Evolutionary conservation across 2,888 invertebrate species (phyloP), one percentile per base, ranked within the genome.

Genomic region (Psylliodes chrysocephalus): DNA sequence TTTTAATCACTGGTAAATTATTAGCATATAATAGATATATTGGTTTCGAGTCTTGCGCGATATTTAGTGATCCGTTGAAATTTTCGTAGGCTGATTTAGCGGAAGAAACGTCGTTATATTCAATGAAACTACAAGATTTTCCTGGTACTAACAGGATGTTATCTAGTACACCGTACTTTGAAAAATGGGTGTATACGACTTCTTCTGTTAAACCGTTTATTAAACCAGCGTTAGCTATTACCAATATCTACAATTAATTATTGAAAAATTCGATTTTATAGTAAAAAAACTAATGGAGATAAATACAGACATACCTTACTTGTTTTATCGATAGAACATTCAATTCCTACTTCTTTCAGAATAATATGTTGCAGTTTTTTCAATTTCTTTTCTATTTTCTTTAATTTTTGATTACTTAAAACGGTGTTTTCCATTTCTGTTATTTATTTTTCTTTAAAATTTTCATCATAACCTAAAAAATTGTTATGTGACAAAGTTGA

Each of bases 221-320:
- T 64, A 95, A 86, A 0, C 96, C 96, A 19, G 90, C 92, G 83
- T 96, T 96, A 73, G 93, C 92, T n/a, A 96, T 83, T 42, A 90
- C 87, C 46, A 94, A 73, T 77, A 87, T 85, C 93, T 93, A 79
- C 66, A 86, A 86, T 76, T 70, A n/a, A n/a, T n/a, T n/a, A n/a
- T n/a, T n/a, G n/a, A n/a, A n/a, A n/a, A n/a, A n/a, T n/a, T n/a
- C n/a, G n/a, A n/a, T n/a, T n/a, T n/a, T n/a, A n/a, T n/a, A n/a
- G n/a, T n/a, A n/a, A n/a, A n/a, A n/a, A n/a, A n/a, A n/a, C n/a
- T n/a, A n/a, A n/a, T n/a, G n/a, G n/a, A n/a, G n/a, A n/a, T n/a
- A n/a, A n/a, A n/a, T n/a, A 19, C n/a, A 4, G 6, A 22, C 40
- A 69, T 78, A 83, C 83, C 66, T 75, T 74, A 2, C 84, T 83